A percentile compares a stretch with the other conserved stretches of the same genome.
These are phyloP conservation scores for Globicephala melas DNA, from an alignment of 2,113 vertebrate genomes.

Conservation along the genomic window DNA sequence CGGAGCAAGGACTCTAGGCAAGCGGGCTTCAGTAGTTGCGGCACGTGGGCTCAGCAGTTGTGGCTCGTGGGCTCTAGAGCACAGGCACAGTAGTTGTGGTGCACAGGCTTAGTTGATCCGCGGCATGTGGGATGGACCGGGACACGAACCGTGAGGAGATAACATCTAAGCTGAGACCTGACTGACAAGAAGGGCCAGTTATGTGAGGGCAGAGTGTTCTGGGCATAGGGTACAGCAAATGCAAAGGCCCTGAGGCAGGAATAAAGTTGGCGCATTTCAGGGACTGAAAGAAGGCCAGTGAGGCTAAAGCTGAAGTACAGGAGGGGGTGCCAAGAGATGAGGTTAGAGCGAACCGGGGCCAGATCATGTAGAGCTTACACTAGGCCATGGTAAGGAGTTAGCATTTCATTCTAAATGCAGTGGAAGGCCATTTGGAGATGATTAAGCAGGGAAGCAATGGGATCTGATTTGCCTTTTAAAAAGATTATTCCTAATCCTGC, in stretches of 20 bases:
- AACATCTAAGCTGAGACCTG: background rate
- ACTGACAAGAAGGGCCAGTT: background rate
- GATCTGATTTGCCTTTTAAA: slow-evolving; percentile 51
- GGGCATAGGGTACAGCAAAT: background rate
- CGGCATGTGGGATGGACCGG: too few species aligned
- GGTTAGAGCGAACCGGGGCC: background rate
- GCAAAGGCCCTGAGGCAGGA: slow-evolving; percentile 22
- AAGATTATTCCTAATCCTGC: slow-evolving; percentile 48
- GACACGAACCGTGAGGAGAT: background rate
- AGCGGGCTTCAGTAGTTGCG: too few species aligned
- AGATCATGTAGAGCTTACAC: accelerated
- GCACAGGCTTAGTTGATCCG: too few species aligned
- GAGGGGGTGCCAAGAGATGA: background rate
- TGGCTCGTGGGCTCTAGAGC: too few species aligned
- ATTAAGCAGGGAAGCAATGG: slow-evolving; percentile 15
- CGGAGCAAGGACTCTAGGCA: too few species aligned
- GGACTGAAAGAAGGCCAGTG: background rate
- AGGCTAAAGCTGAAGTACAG: background rate
- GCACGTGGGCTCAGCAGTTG: too few species aligned
- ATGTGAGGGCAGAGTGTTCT: background rate
- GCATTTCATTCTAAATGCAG: slow-evolving; percentile 38
- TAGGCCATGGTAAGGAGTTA: background rate
- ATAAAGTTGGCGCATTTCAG: background rate
- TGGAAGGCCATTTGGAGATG: slow-evolving; percentile 23
- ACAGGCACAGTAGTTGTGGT: too few species aligned